Evolutionary conservation across 2,797 vertebrate genomes (phyloP).

Genomic region (Acrocephalus scirpaceus): DNA sequence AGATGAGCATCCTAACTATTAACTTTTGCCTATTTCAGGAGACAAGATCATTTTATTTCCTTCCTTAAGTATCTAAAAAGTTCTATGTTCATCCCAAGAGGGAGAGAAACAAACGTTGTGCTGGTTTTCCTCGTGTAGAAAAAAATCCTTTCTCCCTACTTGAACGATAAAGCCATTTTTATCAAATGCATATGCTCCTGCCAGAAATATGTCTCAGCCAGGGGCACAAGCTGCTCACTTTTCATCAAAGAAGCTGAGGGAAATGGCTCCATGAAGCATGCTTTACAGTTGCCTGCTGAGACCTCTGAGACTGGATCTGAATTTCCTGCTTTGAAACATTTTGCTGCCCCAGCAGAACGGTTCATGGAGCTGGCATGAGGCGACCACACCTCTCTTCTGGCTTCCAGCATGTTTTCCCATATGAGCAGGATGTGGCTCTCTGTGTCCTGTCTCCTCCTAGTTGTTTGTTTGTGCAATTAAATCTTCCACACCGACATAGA

Average conservation of each 20-base stretch:
- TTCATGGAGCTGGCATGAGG: conserved; percentile 37
- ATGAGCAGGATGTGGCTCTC: conserved; percentile 57
- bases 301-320: conserved; percentile 1
- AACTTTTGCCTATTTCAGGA: neutral
- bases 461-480: conserved; percentile 47
- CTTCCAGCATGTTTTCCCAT: conserved; percentile 30
- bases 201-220: conserved; percentile 20
- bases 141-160: neutral
- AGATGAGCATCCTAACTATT: neutral
- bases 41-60: neutral
- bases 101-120: neutral
- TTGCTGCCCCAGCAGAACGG: neutral
- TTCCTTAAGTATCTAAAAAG: neutral
- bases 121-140: neutral
- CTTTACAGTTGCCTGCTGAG: conserved; percentile 13
- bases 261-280: neutral
- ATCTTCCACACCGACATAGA: neutral
- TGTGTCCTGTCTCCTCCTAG: conserved; percentile 7
- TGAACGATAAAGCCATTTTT: neutral
- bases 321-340: conserved; percentile 51
- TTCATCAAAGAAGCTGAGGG: conserved; percentile 29
- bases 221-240: conserved; percentile 8
- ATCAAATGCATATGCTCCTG: conserved; percentile 11
- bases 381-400: conserved; percentile 52
- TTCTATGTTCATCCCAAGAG: neutral